Evolutionary conservation across 2,888 invertebrate species (phyloP), one percentile per base, ranked within the genome.

Genomic region (Diabrotica balteata): DNA sequence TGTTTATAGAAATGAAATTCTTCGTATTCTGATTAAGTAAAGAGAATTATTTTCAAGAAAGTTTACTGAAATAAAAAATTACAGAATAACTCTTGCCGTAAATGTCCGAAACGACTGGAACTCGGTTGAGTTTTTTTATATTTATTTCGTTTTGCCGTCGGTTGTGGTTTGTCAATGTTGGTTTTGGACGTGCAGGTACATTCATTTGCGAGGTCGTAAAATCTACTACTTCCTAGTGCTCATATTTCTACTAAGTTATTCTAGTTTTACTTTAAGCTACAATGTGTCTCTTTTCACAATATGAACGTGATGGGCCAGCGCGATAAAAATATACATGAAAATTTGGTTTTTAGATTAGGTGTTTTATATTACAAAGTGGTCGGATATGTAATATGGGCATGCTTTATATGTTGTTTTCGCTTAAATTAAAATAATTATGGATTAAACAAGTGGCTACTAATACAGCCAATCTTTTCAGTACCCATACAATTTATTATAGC

Each of bases 171-270:
- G 55, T 57, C 45, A 42, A 45, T 57, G 43, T 57, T 47, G 42
- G 46, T 10, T 52, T 52, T 50, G 51, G 55, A 67, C 62, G 62
- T 49, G 57, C 52, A 67, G 67, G 43, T 53, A 59, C 62, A 62
- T 45, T 50, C 62, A 62, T 62, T 67, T 46, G 58, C 64, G 46
- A 64, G 64, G 52, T 64, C 58, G 46, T 59, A 64, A 64, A 64
- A 59, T 59, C n/a, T 64, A 64, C 58, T 22, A 64, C 64, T 64
- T 64, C 64, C 64, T 59, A 32, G 51, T 52, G 45, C 64, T 64
- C 64, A 64, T 64, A 64, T 64, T 58, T 64, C 52, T 44, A 52
- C 64, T 45, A 11, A 57, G 8, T 43, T 54, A 57, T 45, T 58
- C 45, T 59, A 46, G 51, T 64, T 8, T 47, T 47, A 9, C 5